These are phyloP conservation scores for Nomada ferruginata DNA, from an alignment of 2,888 invertebrate species.

Conservation along the genomic window DNA sequence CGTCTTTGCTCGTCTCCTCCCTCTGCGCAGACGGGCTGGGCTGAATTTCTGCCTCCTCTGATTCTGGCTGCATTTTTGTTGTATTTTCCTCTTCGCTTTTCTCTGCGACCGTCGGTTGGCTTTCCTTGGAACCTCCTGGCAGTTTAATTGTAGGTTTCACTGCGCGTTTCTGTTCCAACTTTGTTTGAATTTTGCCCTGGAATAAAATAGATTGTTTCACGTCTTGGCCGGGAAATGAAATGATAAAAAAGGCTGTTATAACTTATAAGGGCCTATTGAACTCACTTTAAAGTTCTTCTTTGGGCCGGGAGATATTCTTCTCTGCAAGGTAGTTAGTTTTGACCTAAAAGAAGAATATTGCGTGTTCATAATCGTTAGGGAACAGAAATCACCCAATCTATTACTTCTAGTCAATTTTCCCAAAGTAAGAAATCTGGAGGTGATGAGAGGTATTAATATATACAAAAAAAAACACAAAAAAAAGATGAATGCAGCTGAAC, in stretches of 20 bases:
- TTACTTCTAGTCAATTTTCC: conserved; percentile 40
- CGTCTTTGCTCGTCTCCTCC: conserved; percentile 28
- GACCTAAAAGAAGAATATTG: conserved; percentile 70
- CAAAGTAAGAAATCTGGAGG: conserved; percentile 74
- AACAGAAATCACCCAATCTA: background rate
- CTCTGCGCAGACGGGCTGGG: conserved; percentile 57
- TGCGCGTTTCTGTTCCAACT: conserved; percentile 56
- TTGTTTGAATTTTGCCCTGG: conserved; percentile 8
- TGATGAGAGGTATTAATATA: conserved; percentile 79
- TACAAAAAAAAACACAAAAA: conserved; percentile 46
- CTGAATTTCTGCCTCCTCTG: conserved; percentile 67
- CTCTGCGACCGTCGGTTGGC: background rate
- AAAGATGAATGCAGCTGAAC: conserved; percentile 54
- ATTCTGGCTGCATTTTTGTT: conserved; percentile 66
- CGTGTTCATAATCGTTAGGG: conserved; percentile 29
- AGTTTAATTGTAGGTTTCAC: conserved; percentile 49
- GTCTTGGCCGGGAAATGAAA: background rate
- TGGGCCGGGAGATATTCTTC: conserved; percentile 53
- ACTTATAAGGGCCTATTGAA: background rate
- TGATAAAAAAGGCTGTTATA: background rate
- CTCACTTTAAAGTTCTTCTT: conserved; percentile 73
- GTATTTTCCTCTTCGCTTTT: conserved; percentile 46
- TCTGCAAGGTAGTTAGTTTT: conserved; percentile 66
- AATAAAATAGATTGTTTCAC: conserved; percentile 3
- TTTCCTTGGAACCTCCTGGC: conserved; percentile 18